phyloP scores from a whole-genome alignment of 2,888 invertebrate genomes.

The Eristalis arbustorum region DNA sequence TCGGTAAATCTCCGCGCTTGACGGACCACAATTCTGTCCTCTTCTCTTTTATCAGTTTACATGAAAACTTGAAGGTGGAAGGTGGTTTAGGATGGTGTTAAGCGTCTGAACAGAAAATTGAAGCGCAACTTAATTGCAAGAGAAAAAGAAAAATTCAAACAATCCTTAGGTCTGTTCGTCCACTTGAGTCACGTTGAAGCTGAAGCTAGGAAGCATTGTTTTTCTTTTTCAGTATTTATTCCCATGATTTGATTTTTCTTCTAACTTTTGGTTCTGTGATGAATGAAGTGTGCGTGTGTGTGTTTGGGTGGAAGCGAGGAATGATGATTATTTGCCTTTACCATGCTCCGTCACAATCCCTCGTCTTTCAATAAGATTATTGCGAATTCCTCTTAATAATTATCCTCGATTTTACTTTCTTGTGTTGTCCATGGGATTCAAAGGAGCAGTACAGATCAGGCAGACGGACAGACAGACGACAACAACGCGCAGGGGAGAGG shows the following conservation, averaged over 20 bases:
- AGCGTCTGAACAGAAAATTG: background rate
- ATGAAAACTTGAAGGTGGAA: background rate
- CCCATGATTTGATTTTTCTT: background rate
- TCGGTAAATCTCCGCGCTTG: background rate
- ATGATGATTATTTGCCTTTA: background rate
- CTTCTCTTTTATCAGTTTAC: background rate
- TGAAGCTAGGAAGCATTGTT: slow-evolving; percentile 39
- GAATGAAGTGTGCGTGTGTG: background rate
- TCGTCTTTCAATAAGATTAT: slow-evolving; percentile 3
- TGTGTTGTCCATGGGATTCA: background rate
- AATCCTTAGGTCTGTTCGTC: background rate
- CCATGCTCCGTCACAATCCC: background rate
- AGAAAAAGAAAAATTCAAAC: slow-evolving; percentile 2
- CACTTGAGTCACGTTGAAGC: background rate
- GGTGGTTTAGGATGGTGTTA: background rate
- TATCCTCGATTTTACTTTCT: slow-evolving; percentile 59
- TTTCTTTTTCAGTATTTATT: background rate
- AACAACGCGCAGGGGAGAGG: background rate
- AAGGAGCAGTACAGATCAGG: slow-evolving; percentile 26
- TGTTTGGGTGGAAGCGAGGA: background rate
- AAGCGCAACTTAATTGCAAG: slow-evolving; percentile 28
- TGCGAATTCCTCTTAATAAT: slow-evolving; percentile 50
- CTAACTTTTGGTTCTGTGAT: background rate
- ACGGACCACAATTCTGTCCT: background rate
- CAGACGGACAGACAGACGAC: slow-evolving; percentile 13